Base-by-base conservation (phyloP, 2,113 vertebrate genomes). In the Asarcornis scutulata region DNA sequence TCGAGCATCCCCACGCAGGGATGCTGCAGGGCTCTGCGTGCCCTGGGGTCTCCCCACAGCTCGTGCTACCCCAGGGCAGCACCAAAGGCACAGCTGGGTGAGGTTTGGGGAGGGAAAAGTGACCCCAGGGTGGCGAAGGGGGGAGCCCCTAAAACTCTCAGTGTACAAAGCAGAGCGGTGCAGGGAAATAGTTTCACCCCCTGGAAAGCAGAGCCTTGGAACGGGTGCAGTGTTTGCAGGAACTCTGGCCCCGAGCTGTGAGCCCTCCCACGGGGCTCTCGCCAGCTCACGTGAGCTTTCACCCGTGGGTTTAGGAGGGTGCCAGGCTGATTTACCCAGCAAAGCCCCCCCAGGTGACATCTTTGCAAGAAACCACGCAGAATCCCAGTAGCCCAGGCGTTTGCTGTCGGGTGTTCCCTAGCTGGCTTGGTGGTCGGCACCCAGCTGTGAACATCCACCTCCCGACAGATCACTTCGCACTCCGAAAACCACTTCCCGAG, bases 241-340 rank as follows among this genome's bases (percentile, higher is more conserved):
- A 40, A 56, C 88, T 67, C 25, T 83, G 81, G 55, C 71, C 34
- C 67, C 59, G n/a, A 34, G 63, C 77, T 60, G 59, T 68, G 15
- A 69, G 31, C 25, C 66, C 46, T 77, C 1, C 40, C 40, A 40
- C 40, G 40, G 79, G 86, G 69, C 85, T 91, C 18, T 0, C 1
- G 0, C 13, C 9, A 8, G 6, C 20, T 32, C 5, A 1, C 6
- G 9, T 32, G 23, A 18, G 20, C 38, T 20, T 42, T 29, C 17
- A 42, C 38, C 40, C 27, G 2, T 31, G 38, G 63, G 11, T 31
- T 29, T 64, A 8, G 38, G 27, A 31, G 6, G 16, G 6, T 31
- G 27, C 27, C 1, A 1, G 62, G 76, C n/a, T 67, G 46, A 52
- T 48, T 22, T 9, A 52, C 62, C 66, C 9, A 16, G 64, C 89